phyloP scores from a whole-genome alignment of 2,797 vertebrate species.

The Crax fasciolata region DNA sequence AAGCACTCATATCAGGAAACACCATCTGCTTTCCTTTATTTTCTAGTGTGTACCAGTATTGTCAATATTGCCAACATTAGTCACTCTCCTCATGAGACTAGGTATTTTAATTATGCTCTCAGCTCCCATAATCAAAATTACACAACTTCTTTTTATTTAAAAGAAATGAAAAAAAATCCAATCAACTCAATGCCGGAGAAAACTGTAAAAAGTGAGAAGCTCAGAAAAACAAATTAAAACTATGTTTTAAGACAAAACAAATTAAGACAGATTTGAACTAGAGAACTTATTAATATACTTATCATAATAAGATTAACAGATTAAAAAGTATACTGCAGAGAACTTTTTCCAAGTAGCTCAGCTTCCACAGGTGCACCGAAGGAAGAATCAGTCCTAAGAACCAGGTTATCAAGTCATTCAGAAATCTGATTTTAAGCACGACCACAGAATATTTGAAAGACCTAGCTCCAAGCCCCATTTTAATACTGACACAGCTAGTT shows the following conservation, averaged over 20 bases:
- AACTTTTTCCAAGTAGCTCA: background rate
- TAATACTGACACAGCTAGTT: background rate
- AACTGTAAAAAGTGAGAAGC: background rate
- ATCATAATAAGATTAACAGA: background rate
- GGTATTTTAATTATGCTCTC: background rate
- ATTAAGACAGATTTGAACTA: background rate
- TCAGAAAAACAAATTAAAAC: background rate
- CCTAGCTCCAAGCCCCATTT: background rate
- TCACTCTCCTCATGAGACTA: background rate
- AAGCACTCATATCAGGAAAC: background rate
- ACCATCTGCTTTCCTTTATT: constrained; percentile 37
- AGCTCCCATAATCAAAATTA: background rate
- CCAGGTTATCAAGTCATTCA: background rate
- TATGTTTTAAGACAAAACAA: background rate
- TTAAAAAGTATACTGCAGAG: background rate
- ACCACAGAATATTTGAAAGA: background rate
- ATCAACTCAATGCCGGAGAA: background rate
- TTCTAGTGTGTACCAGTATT: background rate
- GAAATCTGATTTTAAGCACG: background rate
- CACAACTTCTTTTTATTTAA: background rate
- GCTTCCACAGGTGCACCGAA: background rate
- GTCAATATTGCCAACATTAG: constrained; percentile 14
- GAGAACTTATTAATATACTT: background rate
- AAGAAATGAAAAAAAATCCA: background rate
- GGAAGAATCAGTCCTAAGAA: background rate